Conservation (phyloP, 2,888 invertebrate genomes). For the Onchidella celtica region DNA sequence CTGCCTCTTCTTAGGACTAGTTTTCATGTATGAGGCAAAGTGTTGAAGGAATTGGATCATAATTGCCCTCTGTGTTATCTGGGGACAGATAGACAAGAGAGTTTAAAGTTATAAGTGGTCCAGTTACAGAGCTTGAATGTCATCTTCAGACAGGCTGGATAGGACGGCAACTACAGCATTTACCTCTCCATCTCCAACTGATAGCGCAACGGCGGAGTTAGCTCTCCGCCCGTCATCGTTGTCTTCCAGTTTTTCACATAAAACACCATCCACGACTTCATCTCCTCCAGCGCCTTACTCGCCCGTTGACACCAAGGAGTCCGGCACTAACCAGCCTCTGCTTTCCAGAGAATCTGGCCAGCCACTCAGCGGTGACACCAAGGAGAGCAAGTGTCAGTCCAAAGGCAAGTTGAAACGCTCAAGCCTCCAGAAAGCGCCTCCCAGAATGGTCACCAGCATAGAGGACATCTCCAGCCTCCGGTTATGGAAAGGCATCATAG, state of each 20-base stretch:
- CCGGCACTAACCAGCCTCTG: neutral
- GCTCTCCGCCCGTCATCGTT: neutral
- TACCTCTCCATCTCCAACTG: neutral
- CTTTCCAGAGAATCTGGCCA: neutral
- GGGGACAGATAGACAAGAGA: too few species aligned
- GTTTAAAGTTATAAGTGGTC: too few species aligned
- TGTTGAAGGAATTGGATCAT: too few species aligned
- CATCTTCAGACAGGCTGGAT: conserved; percentile 27
- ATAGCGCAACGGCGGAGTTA: conserved; percentile 10
- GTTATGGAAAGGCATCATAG: conserved; percentile 90
- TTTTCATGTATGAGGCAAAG: too few species aligned
- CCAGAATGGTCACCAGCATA: conserved; percentile 59
- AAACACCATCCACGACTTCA: neutral
- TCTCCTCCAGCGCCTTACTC: neutral
- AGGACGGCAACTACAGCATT: neutral
- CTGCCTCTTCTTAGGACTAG: too few species aligned
- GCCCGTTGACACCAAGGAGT: neutral
- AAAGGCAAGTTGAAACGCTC: neutral
- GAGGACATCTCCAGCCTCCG: conserved; percentile 58
- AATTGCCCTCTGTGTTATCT: too few species aligned
- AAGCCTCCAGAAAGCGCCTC: neutral
- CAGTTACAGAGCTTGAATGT: conserved; percentile 1
- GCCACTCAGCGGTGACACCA: too few species aligned
- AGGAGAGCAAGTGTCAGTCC: neutral
- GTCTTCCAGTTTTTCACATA: neutral